These are phyloP conservation scores for Atethmia centrago DNA, from an alignment of 2,888 invertebrate species.

Conservation along the genomic window DNA sequence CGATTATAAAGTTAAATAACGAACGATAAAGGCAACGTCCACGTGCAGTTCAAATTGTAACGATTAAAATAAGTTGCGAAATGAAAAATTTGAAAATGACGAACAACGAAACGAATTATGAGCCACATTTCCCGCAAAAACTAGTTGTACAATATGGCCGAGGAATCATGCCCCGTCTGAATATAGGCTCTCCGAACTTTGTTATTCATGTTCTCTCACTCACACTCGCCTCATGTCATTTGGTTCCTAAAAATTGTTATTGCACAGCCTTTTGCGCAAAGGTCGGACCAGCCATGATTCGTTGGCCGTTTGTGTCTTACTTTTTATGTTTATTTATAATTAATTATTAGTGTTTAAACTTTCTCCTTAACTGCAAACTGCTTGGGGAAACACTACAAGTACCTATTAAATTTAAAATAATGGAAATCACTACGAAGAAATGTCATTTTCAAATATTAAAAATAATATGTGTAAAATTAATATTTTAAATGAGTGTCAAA, in stretches of 20 bases:
- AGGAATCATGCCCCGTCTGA: background rate
- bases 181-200: background rate
- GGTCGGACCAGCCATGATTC: background rate
- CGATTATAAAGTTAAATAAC: slow-evolving; percentile 43
- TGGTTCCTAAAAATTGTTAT: background rate
- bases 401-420: background rate
- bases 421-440: background rate
- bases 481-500: slow-evolving; percentile 66
- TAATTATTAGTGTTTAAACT: background rate
- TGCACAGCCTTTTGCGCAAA: background rate
- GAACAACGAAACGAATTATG: slow-evolving; percentile 15
- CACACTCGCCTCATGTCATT: too few relatives aligned
- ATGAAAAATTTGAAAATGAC: slow-evolving; percentile 61
- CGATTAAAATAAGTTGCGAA: slow-evolving; percentile 45
- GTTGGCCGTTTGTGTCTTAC: background rate
- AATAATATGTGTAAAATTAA: slow-evolving; percentile 41
- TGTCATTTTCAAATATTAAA: slow-evolving; percentile 57
- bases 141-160: background rate
- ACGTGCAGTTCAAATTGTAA: slow-evolving; percentile 50
- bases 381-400: background rate
- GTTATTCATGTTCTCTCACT: too few relatives aligned
- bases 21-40: slow-evolving; percentile 58
- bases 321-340: slow-evolving; percentile 1
- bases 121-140: slow-evolving; percentile 1
- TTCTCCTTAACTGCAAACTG: background rate